Evolutionary conservation across 2,797 vertebrate species (phyloP).

Genomic region (Periparus ater): DNA sequence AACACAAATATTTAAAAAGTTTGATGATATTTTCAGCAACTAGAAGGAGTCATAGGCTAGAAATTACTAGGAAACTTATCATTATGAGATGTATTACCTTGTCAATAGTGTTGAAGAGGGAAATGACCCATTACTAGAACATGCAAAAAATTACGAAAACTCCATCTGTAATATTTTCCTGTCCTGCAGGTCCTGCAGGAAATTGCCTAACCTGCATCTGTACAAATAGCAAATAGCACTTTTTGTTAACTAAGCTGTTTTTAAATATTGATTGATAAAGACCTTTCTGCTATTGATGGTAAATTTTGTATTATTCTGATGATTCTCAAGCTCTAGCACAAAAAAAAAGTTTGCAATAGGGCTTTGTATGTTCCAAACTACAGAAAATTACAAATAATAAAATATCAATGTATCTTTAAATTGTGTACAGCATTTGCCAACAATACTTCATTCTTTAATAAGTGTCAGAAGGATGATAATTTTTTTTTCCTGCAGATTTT

Average conservation of each 20-base stretch:
- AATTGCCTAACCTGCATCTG: neutral
- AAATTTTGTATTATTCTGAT: neutral
- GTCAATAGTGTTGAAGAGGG: neutral
- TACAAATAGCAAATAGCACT: neutral
- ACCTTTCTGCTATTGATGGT: neutral
- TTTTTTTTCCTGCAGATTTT: neutral
- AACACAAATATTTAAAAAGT: neutral
- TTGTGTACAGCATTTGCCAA: neutral
- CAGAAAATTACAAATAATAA: neutral
- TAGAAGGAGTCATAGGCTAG: neutral
- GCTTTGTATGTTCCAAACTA: neutral
- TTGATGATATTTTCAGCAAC: neutral
- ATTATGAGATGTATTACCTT: neutral
- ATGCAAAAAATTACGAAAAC: neutral
- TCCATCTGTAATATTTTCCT: fast-evolving
- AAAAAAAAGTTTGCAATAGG: neutral
- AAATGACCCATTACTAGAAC: neutral
- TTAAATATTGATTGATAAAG: neutral
- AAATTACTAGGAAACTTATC: neutral
- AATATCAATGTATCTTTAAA: neutral
- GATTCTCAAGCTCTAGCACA: neutral
- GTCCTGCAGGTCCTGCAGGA: neutral
- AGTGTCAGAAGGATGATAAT: neutral
- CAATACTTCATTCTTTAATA: neutral
- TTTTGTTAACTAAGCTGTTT: neutral